Evolutionary conservation across 2,113 vertebrate species (phyloP).

Genomic region (Paracanthobrama guichenoti): DNA sequence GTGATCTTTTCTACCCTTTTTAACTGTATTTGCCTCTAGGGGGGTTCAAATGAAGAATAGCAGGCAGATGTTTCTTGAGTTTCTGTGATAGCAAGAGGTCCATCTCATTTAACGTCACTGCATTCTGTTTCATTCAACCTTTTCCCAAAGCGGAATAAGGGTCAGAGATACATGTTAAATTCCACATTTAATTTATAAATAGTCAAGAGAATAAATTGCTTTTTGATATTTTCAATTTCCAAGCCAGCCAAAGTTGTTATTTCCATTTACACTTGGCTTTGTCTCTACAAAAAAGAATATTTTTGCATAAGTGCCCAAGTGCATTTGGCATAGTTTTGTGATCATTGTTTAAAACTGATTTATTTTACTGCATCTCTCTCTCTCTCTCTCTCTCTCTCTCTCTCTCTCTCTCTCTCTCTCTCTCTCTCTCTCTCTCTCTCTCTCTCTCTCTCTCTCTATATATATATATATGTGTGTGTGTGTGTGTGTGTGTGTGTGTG

Average conservation of each 20-base stretch:
- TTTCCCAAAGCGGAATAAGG: constrained; percentile 18
- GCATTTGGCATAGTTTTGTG: background rate
- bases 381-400: no score
- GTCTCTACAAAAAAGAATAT: background rate
- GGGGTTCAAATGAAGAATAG: constrained; percentile 44
- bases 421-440: no score
- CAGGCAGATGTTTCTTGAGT: constrained; percentile 21
- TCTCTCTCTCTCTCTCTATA: no score
- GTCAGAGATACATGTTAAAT: constrained; percentile 41
- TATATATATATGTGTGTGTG: no score
- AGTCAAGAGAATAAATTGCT: constrained; percentile 49
- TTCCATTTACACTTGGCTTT: constrained; percentile 52
- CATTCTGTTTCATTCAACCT: constrained; percentile 25
- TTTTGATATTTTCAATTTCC: constrained; percentile 54
- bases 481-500: background rate
- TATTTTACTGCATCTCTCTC: no score
- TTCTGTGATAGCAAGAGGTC: constrained; percentile 31
- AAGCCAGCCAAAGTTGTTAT: constrained; percentile 43
- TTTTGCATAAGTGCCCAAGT: constrained; percentile 19
- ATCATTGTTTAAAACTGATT: no score
- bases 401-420: no score
- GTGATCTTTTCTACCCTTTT: constrained; percentile 8
- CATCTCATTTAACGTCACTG: constrained; percentile 36
- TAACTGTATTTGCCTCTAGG: constrained; percentile 29
- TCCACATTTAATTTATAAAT: constrained; percentile 59